Base-by-base conservation (phyloP, 2,113 vertebrate genomes). In the Cheilinus undulatus region DNA sequence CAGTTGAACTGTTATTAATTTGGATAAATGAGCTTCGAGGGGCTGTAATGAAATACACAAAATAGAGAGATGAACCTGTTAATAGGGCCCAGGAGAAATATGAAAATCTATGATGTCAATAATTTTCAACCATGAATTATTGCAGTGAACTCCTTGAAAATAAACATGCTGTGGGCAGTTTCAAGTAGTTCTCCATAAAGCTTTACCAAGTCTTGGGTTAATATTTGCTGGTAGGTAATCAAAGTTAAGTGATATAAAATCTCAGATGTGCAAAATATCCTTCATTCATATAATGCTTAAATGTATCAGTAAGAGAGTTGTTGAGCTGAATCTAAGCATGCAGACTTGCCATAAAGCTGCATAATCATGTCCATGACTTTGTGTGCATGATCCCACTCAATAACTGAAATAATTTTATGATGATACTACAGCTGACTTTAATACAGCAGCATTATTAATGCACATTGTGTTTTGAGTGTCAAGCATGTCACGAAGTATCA, bases 401-500 rank as follows among this genome's bases (percentile, higher is more conserved):
- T 67, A 40, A 40, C 32, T 34, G 32, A 34, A 34, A 2, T 5
- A n/a, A 76, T 63, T 49, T 64, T 46, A 64, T 17, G 64, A 61
- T 61, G 20, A 52, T 51, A 60, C 38, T 4, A 19, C 17, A 13
- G 54, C 28, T 36, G 45, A 57, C 51, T 72, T 50, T 48, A 58
- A 85, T 78, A 64, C 51, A 20, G 30, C 26, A 10, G 19, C 32
- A 59, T 61, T 51, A 42, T 58, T 22, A 67, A 54, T 5, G 0
- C 53, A 48, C 43, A 38, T 68, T 76, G 75, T 71, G 65, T 80
- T 80, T 56, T 73, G 42, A 76, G 74, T 67, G 60, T 72, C 34
- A 78, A 63, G 72, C 71, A 30, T 61, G 61, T 64, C 77, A 61
- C 46, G 28, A 23, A 40, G 76, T 45, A 17, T 53, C 64, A 51